A percentile compares a stretch with the other conserved stretches of the same genome.
These are phyloP conservation scores for Entomobrya proxima DNA, from an alignment of 2,888 invertebrate genomes.

Conservation along the genomic window DNA sequence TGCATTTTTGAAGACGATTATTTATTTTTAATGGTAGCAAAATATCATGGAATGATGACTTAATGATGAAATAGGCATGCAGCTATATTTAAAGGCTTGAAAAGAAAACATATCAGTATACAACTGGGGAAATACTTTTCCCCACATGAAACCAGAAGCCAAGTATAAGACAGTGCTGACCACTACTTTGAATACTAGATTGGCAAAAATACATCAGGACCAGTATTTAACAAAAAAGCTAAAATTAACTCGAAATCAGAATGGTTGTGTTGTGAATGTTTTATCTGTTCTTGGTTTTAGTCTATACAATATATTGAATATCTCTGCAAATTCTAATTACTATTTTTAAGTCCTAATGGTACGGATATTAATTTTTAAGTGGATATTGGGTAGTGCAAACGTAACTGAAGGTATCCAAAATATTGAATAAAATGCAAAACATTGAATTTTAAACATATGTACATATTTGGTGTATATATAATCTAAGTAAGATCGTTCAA, in stretches of 20 bases:
- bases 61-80: conserved; percentile 40
- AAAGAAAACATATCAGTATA: conserved; percentile 65
- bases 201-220: conserved; percentile 39
- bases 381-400: too few relatives aligned
- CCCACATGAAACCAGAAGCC: conserved; percentile 36
- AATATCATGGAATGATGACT: conserved; percentile 5
- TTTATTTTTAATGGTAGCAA: background rate
- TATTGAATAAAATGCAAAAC: too few relatives aligned
- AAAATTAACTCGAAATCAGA: conserved; percentile 13
- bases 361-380: too few relatives aligned
- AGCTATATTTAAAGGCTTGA: conserved; percentile 48
- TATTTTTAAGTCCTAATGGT: too few relatives aligned
- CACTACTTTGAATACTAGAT: conserved; percentile 21
- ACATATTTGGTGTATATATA: background rate
- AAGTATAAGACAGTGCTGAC: conserved; percentile 58
- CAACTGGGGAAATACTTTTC: conserved; percentile 29
- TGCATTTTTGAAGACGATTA: too few relatives aligned
- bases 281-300: conserved; percentile 24
- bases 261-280: conserved; percentile 57
- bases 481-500: conserved; percentile 13
- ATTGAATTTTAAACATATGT: background rate
- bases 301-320: background rate
- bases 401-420: too few relatives aligned
- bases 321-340: too few relatives aligned
- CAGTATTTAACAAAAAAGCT: conserved; percentile 57